Evolutionary conservation across 2,888 invertebrate genomes (phyloP), one percentile per base, ranked within the genome.

Genomic region (Lydus trimaculatus): DNA sequence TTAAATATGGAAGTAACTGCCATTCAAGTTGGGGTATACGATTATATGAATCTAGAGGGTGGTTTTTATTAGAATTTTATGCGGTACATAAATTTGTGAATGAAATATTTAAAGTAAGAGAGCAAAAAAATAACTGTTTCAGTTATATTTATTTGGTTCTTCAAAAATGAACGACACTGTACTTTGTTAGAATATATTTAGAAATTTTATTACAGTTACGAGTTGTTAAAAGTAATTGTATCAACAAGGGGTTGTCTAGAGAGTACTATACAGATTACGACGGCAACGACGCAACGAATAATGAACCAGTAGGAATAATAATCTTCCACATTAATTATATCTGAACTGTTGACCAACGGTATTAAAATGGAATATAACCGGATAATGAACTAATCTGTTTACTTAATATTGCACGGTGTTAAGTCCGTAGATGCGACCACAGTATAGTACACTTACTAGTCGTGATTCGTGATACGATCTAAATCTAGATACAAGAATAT

Each of bases 311-410:
- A 73, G 75, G 78, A 81, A 80, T 79, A 77, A 80, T 81, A 81
- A 81, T 81, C 82, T 80, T 56, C 78, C 69, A 78, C 80, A 81
- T 81, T 82, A 81, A 82, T 82, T 81, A 81, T 80, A 79, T 80
- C 76, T 79, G 78, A 80, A 80, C 76, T 82, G 80, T 82, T 82
- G 82, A 82, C 82, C 82, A 78, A 80, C 80, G 80, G 80, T 80
- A 82, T 82, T 82, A 81, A 78, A 79, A 79, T 76, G 73, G 78
- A 79, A 77, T 77, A 79, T 80, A 80, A 81, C 77, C 77, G 80
- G 81, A 81, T 81, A 79, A 81, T 81, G 78, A 79, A 80, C 81
- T 82, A 82, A 82, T 82, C 82, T 81, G 81, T 81, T 82, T 82
- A 81, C 81, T 81, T 81, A 79, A 80, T 81, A 82, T 80, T 79